Conservation (phyloP, 2,888 invertebrate genomes). For the Rhogogaster chlorosoma region DNA sequence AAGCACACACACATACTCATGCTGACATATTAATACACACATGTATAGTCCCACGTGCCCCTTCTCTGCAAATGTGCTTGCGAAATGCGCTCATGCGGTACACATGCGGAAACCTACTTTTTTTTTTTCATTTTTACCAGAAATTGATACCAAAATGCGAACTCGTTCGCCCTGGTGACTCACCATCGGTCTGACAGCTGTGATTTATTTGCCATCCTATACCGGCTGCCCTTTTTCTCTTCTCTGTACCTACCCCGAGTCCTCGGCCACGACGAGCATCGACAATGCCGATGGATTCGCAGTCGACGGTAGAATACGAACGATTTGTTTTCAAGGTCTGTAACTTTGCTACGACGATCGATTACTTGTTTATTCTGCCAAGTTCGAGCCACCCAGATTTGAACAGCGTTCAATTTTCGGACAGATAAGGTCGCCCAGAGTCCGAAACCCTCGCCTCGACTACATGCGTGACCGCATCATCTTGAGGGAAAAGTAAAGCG, state of each 20-base stretch:
- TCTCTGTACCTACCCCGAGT: background rate
- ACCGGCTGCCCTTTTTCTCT: background rate
- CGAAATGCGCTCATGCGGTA: background rate
- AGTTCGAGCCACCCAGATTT: background rate
- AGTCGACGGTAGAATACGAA: background rate
- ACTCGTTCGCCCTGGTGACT: slow-evolving; percentile 33
- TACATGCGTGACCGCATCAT: background rate
- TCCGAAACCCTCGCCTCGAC: background rate
- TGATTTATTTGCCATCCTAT: slow-evolving; percentile 49
- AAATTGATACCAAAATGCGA: slow-evolving; percentile 50
- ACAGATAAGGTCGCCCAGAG: background rate
- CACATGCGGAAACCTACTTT: background rate
- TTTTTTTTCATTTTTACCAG: slow-evolving; percentile 20
- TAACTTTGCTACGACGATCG: slow-evolving; percentile 4
- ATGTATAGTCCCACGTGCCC: background rate
- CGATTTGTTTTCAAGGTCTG: background rate
- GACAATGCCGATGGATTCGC: slow-evolving; percentile 2
- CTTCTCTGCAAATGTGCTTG: background rate
- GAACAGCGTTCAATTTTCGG: background rate
- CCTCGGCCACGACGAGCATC: background rate
- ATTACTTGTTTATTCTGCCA: background rate
- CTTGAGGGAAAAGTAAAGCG: background rate
- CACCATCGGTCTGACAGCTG: slow-evolving; percentile 40
- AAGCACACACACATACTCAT: background rate
- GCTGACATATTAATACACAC: background rate